These are phyloP conservation scores for Reticulitermes lucifugus DNA, from an alignment of 2,888 invertebrate genomes.

Conservation along the genomic window DNA sequence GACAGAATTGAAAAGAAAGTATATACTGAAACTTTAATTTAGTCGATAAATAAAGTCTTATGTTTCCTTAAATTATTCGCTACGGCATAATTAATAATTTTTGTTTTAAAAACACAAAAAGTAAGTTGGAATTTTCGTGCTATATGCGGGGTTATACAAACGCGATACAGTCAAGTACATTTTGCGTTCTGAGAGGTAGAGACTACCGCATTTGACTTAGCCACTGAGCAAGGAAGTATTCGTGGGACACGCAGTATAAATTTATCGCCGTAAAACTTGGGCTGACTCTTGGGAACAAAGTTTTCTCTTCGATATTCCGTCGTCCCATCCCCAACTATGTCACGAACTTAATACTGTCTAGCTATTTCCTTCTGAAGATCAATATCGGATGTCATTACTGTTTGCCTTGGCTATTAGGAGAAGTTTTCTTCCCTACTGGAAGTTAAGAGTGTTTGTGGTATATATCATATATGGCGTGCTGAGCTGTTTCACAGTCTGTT, in stretches of 20 bases:
- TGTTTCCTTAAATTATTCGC: too few species aligned
- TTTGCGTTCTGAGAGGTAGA: too few species aligned
- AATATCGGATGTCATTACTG: not conserved
- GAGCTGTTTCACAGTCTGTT: not conserved
- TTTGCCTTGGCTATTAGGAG: not conserved
- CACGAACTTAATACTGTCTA: not conserved
- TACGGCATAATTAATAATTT: too few species aligned
- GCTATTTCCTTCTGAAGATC: conserved; percentile 1
- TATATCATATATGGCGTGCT: not conserved
- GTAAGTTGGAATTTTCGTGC: too few species aligned
- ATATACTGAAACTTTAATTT: too few species aligned
- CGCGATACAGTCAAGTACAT: too few species aligned
- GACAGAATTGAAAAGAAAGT: too few species aligned
- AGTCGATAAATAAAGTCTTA: too few species aligned
- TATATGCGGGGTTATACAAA: too few species aligned
- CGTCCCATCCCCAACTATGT: not conserved
- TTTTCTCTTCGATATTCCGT: not conserved
- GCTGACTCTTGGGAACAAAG: not conserved
- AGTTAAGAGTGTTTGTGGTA: not conserved
- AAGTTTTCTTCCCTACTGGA: not conserved
- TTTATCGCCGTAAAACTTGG: not conserved
- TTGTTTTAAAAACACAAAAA: too few species aligned
- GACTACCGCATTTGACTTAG: too few species aligned
- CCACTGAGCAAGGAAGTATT: not conserved
- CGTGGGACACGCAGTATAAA: not conserved